Evolutionary conservation across 2,113 vertebrate genomes (phyloP), one percentile per base, ranked within the genome.

Genomic region (Callocephalon fimbriatum): DNA sequence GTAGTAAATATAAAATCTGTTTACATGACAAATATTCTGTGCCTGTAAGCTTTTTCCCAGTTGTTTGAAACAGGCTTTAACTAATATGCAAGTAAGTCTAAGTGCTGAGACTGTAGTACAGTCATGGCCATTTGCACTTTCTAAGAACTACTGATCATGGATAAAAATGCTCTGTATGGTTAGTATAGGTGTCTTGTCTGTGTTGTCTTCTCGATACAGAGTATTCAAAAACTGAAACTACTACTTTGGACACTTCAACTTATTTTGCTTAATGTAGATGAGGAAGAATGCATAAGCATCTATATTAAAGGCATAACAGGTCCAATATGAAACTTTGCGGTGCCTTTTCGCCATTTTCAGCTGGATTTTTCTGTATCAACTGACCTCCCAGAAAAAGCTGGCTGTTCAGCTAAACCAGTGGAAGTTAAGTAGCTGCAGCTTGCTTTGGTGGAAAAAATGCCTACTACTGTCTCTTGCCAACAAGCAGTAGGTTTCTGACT

Each of bases 161-260:
- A 6, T 54, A 15, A 20, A 70, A 70, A 22, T 66, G 26, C 40
- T 73, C 32, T 68, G 15, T 51, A 3, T 0, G 0, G 53, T 79
- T 27, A 44, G 5, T 21, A 10, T 22, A 38, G 45, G 3, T 71
- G 37, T 71, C 31, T 70, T 65, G 32, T 63, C 25, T 0, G 0
- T 15, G 8, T 31, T 78, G n/a, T 68, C 26, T 1, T 61, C 25
- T 73, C 63, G 14, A n/a, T 45, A 54, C 12, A 51, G 48, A 61
- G 6, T 22, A 27, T 65, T 90, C 38, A 59, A 61, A 72, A 77
- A 6, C 22, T 58, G 38, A 47, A 68, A n/a, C 44, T 68, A 5
- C 12, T 4, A 2, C 31, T 71, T 59, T 12, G 15, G 22, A 26
- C 2, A 0, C 20, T 32, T 16, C 12, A 45, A n/a, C 5, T 75